Evolutionary conservation across 2,888 invertebrate species (phyloP).

Genomic region (Selenia dentaria): DNA sequence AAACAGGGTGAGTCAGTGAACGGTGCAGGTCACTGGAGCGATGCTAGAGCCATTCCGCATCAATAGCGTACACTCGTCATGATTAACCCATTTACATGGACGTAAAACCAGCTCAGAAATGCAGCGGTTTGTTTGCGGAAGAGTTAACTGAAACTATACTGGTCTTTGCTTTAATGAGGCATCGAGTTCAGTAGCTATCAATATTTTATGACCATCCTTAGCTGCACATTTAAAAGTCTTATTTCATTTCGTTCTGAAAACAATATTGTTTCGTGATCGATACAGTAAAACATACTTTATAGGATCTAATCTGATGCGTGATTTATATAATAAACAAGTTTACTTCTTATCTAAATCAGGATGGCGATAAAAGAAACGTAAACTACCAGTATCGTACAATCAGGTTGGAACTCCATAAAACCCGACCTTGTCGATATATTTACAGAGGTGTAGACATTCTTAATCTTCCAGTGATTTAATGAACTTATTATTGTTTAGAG

Average conservation of each 20-base stretch:
- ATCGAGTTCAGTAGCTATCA: constrained; percentile 20
- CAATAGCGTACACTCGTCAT: constrained; percentile 57
- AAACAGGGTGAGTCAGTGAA: constrained; percentile 59
- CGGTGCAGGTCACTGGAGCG: constrained; percentile 60
- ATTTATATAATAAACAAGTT: constrained; percentile 21
- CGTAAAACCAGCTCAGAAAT: constrained; percentile 53
- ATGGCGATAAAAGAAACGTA: constrained; percentile 24
- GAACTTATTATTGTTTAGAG: constrained; percentile 55
- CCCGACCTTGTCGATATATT: constrained; percentile 45
- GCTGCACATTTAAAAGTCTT: constrained; percentile 9
- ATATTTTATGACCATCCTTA: constrained; percentile 31
- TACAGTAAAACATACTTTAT: constrained; percentile 22
- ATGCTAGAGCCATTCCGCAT: constrained; percentile 48
- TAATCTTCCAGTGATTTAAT: constrained; percentile 59
- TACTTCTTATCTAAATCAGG: constrained; percentile 15
- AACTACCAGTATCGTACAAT: constrained; percentile 23
- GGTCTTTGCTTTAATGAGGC: constrained; percentile 15
- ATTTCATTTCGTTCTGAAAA: constrained; percentile 9
- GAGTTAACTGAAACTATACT: constrained; percentile 31
- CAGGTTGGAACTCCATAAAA: constrained; percentile 31
- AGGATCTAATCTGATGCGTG: constrained; percentile 13
- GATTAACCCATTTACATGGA: constrained; percentile 68
- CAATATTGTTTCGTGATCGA: constrained; percentile 10
- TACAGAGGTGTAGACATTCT: constrained; percentile 46
- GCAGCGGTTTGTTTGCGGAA: constrained; percentile 59